Evolutionary conservation across 2,113 vertebrate species (phyloP), one percentile per base, ranked within the genome.

Genomic region (Alethe diademata): DNA sequence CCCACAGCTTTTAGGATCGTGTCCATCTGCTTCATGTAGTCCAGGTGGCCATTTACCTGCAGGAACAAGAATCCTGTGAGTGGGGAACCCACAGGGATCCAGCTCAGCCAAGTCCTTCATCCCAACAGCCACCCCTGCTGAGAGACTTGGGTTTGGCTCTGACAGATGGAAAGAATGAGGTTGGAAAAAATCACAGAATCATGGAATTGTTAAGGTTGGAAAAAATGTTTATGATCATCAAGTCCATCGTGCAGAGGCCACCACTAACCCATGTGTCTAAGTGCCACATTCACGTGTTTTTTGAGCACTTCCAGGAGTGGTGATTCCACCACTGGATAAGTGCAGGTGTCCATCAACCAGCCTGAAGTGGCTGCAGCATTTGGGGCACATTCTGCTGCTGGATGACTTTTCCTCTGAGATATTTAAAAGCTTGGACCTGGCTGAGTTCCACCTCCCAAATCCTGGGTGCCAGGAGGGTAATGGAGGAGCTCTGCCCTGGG

Each of bases 1-100:
- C 99, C 99, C 58, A 99, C 98, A 1, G 99, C 98, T 92, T 98
- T 98, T 29, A 99, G 98, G 96, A 99, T 99, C 1, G 96, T 97
- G 73, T 99, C 98, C 99, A 99, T 99, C 95, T 99, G 98, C 97
- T 98, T 99, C 99, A 99, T 99, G 54, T 99, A 99, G 97, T 99
- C 99, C 97, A 99, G 94, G 96, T 99, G 99, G 69, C 99, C 99
- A 0, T 98, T 99, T 1, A 99, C 99, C 99, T 99, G 97, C 51
- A 91, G 84, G 54, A 82, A 85, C 5, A 48, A 51, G 33, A 78
- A 33, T 11, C 33, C 56, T 11, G 51, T 87, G 35, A 96, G 75
- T 17, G 64, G 38, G n/a, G 51, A 53, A 53, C n/a, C 58, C 14
- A 23, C 0, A 2, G 23, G 81, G 33, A 60, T 26, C 9, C 48